phyloP scores from a whole-genome alignment of 2,797 vertebrate species.

The Pseudochromis fuscus region DNA sequence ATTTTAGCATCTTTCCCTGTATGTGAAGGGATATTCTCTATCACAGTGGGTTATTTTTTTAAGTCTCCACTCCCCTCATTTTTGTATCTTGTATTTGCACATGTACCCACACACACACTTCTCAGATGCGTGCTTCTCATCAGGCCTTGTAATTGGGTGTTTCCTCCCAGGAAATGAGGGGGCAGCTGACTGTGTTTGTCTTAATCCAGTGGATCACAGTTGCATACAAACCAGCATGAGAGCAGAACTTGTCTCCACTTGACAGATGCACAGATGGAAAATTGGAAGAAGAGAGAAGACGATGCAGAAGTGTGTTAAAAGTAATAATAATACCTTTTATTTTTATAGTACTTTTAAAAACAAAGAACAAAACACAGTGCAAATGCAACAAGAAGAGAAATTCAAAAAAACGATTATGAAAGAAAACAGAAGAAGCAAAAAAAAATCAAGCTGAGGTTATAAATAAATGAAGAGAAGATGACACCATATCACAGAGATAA shows the following conservation, averaged over 20 bases:
- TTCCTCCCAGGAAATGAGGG: constrained; percentile 35
- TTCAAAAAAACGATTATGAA: no score
- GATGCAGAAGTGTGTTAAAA: no score
- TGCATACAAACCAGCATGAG: constrained; percentile 5
- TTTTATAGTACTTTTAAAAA: no score
- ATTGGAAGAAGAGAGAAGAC: neutral
- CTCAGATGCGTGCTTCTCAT: constrained; percentile 30
- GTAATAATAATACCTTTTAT: no score
- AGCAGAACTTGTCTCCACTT: neutral
- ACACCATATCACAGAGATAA: no score
- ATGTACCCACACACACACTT: neutral
- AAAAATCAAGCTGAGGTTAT: no score
- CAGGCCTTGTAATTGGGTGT: constrained; percentile 23
- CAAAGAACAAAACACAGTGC: no score
- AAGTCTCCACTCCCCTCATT: neutral
- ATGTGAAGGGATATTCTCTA: neutral
- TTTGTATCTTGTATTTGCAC: neutral
- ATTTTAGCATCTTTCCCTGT: neutral
- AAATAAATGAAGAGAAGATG: no score
- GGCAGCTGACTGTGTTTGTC: constrained; percentile 40
- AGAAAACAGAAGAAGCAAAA: no score
- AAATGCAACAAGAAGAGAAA: no score
- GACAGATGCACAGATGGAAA: neutral
- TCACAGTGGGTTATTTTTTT: neutral
- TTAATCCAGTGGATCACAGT: constrained; percentile 45